These are phyloP conservation scores for Junco hyemalis DNA, from an alignment of 2,113 vertebrate genomes.

Conservation along the genomic window DNA sequence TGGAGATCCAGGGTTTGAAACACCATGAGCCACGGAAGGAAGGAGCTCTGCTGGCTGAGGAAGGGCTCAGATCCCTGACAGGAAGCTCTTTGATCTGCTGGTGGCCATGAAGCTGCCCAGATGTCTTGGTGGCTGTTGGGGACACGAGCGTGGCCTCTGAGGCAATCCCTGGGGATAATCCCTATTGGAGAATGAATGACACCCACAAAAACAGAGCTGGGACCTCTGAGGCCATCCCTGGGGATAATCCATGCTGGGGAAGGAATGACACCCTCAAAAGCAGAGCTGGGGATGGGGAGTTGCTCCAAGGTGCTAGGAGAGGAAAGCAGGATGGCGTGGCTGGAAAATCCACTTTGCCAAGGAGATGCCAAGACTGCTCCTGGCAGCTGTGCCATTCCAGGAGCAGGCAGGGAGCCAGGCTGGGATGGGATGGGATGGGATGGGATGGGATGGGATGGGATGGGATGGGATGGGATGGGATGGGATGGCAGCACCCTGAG, in stretches of 20 bases:
- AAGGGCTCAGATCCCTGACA: background rate
- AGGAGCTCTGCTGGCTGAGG: background rate
- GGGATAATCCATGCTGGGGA: background rate
- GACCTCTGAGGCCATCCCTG: background rate
- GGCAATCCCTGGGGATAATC: background rate
- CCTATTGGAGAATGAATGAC: fast-evolving
- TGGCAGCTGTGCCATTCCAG: background rate
- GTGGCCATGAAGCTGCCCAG: background rate
- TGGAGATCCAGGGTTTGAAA: background rate
- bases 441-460: background rate
- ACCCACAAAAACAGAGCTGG: background rate
- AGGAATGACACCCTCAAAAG: fast-evolving
- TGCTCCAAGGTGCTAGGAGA: background rate
- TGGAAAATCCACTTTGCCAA: background rate
- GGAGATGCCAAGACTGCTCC: background rate
- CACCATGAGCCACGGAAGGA: background rate
- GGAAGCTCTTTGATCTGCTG: background rate
- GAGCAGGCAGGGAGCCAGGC: background rate
- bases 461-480: background rate
- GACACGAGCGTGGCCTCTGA: background rate
- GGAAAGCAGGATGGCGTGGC: fast-evolving
- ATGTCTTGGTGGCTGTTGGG: background rate
- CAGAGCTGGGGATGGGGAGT: background rate
- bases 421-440: background rate
- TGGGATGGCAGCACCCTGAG: background rate